Evolutionary conservation across 2,113 vertebrate genomes (phyloP).

Genomic region (Xerus inauris): DNA sequence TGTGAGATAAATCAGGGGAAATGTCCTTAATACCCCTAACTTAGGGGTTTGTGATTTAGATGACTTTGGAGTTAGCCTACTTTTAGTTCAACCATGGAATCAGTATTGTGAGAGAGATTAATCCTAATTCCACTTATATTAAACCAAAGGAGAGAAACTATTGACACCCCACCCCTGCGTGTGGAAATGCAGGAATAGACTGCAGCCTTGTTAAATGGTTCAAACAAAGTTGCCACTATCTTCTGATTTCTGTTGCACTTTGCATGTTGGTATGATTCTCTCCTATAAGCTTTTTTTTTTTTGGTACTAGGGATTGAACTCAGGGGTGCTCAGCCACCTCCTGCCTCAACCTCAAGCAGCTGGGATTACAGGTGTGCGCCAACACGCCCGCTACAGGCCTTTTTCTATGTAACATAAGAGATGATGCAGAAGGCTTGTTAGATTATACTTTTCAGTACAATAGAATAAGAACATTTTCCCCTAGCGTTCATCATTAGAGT

Average conservation of each 20-base stretch:
- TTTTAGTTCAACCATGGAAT: neutral
- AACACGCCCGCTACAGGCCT: neutral
- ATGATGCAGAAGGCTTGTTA: neutral
- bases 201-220: neutral
- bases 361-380: too few relatives aligned
- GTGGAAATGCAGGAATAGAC: neutral
- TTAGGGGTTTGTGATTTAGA: neutral
- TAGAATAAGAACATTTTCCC: neutral
- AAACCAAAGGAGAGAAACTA: neutral
- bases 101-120: neutral
- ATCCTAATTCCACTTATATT: neutral
- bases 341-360: too few relatives aligned
- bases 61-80: neutral
- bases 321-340: too few relatives aligned
- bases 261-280: neutral
- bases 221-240: neutral
- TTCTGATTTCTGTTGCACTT: neutral
- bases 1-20: conserved; percentile 3
- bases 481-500: neutral
- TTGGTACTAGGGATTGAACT: too few relatives aligned
- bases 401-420: neutral
- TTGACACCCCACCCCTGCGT: neutral
- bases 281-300: neutral
- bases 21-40: neutral
- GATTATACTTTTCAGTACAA: neutral